Evolutionary conservation across 1,140 invertebrate species (phyloP), one percentile per base, ranked within the genome.

Genomic region (Camponotus vicinus): DNA sequence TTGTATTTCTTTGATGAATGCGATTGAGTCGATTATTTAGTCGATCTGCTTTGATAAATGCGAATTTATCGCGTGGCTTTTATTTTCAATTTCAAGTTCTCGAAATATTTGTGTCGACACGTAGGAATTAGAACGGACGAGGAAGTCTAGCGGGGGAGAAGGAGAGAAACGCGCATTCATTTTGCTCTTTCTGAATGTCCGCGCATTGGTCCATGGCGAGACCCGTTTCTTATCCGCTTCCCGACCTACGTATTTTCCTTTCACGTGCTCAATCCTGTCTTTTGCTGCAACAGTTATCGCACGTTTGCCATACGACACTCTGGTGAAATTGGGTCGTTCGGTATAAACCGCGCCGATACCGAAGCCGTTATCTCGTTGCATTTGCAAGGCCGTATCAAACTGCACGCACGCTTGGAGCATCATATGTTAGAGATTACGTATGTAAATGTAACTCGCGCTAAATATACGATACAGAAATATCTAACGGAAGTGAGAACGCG

Each of bases 241-340:
- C 61, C 67, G 73, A 49, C 78, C 59, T 49, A 82, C 79, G 59
- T 73, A 75, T 83, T 83, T 83, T 83, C 79, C 79, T 83, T 83
- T 83, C 79, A 73, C 79, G 79, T 61, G 79, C 69, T 83, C 79
- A 69, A 83, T 83, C 79, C 61, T 61, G 79, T 83, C 79, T 80
- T 70, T 64, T 69, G 85, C 70, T 67, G 80, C 52, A 78, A 86
- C 90, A 86, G 89, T 91, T 90, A 88, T 88, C 79, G 61, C 89
- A 57, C 85, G 79, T 89, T 85, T 86, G 83, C 73, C 85, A 79
- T 71, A 84, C 79, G 70, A 84, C 77, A 83, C 63, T 52, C 13
- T 13, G 87, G 67, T 71, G 86, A 87, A 92, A 92, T 92, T 92
- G 76, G 91, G 92, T 90, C 91, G 92, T 71, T 66, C 78, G 84